phyloP scores from a whole-genome alignment of 2,888 invertebrate genomes.

The Listrodromus nycthemerus region DNA sequence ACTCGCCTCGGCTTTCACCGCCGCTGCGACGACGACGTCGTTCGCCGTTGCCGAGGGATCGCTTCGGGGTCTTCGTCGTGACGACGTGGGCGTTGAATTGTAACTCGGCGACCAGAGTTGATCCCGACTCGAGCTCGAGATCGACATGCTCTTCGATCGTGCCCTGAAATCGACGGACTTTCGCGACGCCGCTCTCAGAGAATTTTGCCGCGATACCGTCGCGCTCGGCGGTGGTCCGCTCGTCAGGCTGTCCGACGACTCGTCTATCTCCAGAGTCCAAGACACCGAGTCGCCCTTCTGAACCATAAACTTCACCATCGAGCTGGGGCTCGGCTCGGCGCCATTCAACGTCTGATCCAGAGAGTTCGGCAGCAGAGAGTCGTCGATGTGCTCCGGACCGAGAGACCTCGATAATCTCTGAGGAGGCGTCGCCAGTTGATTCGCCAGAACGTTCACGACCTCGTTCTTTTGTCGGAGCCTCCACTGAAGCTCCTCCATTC shows the following conservation, averaged over 20 bases:
- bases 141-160: slow-evolving; percentile 81
- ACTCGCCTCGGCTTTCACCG: slow-evolving; percentile 84
- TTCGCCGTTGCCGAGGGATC: slow-evolving; percentile 83
- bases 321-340: slow-evolving; percentile 89
- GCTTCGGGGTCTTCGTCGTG: slow-evolving; percentile 76
- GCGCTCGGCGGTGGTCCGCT: slow-evolving; percentile 64
- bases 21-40: slow-evolving; percentile 83
- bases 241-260: slow-evolving; percentile 69
- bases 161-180: slow-evolving; percentile 76
- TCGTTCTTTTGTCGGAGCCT: slow-evolving; percentile 93
- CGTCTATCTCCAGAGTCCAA: slow-evolving; percentile 93
- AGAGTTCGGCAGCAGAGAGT: slow-evolving; percentile 63
- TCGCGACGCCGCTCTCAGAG: slow-evolving; percentile 76
- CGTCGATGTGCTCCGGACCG: slow-evolving; percentile 77
- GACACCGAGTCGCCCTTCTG: slow-evolving; percentile 95
- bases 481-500: slow-evolving; percentile 96
- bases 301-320: slow-evolving; percentile 93
- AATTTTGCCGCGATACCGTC: slow-evolving; percentile 78
- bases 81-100: slow-evolving; percentile 78
- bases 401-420: slow-evolving; percentile 79
- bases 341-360: slow-evolving; percentile 84
- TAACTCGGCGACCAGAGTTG: slow-evolving; percentile 77
- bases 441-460: slow-evolving; percentile 85
- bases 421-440: slow-evolving; percentile 77
- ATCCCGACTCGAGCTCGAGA: slow-evolving; percentile 72